Evolutionary conservation across 2,113 vertebrate species (phyloP).

Genomic region (Tinamus guttatus): DNA sequence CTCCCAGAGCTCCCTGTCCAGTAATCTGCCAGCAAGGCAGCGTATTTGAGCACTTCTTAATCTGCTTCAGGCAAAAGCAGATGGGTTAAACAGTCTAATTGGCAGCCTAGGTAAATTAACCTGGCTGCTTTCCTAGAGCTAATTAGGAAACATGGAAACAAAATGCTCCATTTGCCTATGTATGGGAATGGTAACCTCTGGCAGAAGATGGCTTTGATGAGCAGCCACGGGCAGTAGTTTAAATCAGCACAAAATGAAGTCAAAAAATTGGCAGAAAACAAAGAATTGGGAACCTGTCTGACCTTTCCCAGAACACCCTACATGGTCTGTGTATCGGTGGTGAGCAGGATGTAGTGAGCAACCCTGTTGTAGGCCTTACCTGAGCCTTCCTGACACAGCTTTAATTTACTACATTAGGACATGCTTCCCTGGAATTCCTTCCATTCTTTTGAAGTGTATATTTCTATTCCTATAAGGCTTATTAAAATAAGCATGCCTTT

Average conservation of each 20-base stretch:
- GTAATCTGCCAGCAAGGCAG: background rate
- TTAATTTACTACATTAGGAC: background rate
- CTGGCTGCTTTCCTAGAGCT: constrained; percentile 71
- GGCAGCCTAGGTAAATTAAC: constrained; percentile 73
- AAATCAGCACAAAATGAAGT: background rate
- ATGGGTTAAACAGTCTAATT: constrained; percentile 68
- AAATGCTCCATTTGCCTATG: constrained; percentile 62
- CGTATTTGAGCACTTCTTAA: constrained; percentile 24
- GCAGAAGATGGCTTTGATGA: constrained; percentile 10
- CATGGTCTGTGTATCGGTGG: background rate
- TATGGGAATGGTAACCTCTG: constrained; percentile 61
- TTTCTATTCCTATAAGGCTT: constrained; percentile 12
- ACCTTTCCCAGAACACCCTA: background rate
- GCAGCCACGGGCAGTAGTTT: constrained; percentile 8
- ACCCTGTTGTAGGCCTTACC: background rate
- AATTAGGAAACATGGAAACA: constrained; percentile 68
- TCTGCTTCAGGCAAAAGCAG: constrained; percentile 60
- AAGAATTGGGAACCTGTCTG: background rate
- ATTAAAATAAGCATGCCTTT: constrained; percentile 13
- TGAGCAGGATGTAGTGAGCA: background rate
- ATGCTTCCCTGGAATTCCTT: background rate
- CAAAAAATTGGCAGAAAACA: background rate
- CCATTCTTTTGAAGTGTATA: background rate
- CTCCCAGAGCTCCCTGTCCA: constrained; percentile 49
- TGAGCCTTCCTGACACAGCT: background rate